Conservation (phyloP, 2,113 vertebrate genomes). For the Pycnonotus jocosus region DNA sequence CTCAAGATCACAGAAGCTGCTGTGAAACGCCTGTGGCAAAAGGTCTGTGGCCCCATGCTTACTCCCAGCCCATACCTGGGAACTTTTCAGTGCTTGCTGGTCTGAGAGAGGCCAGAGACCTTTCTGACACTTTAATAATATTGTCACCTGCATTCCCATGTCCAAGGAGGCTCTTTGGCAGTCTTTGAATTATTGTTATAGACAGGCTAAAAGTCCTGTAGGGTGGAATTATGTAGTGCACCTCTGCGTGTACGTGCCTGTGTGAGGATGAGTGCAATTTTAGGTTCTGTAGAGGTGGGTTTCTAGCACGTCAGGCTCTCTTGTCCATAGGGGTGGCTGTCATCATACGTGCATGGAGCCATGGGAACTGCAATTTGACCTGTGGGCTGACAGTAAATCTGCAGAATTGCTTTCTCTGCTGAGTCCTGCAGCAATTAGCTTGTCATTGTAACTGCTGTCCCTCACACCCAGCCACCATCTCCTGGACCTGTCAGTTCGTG, state of each 20-base stretch:
- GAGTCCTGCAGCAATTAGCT: not conserved
- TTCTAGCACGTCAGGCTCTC: not conserved
- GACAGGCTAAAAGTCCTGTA: not conserved
- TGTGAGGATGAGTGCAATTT: not conserved
- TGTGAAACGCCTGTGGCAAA: not conserved
- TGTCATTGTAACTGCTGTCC: not conserved
- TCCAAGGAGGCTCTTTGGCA: not conserved
- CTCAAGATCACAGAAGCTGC: not conserved
- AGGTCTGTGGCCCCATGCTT: not conserved
- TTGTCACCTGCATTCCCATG: not conserved
- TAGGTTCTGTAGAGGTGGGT: not conserved
- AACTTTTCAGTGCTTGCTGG: not conserved
- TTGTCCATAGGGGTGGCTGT: not conserved
- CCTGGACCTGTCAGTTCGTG: not conserved
- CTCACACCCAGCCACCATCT: not conserved
- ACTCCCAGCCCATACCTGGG: not conserved
- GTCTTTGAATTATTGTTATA: not conserved
- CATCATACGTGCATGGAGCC: not conserved
- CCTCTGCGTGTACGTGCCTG: fast-evolving
- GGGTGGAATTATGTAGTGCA: not conserved
- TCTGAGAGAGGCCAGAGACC: not conserved
- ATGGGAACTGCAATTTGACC: not conserved
- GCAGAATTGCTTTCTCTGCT: not conserved
- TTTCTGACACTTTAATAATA: not conserved
- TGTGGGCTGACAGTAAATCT: not conserved